phyloP scores from a whole-genome alignment of 2,888 invertebrate genomes.

The Bellardia bayeri region DNA sequence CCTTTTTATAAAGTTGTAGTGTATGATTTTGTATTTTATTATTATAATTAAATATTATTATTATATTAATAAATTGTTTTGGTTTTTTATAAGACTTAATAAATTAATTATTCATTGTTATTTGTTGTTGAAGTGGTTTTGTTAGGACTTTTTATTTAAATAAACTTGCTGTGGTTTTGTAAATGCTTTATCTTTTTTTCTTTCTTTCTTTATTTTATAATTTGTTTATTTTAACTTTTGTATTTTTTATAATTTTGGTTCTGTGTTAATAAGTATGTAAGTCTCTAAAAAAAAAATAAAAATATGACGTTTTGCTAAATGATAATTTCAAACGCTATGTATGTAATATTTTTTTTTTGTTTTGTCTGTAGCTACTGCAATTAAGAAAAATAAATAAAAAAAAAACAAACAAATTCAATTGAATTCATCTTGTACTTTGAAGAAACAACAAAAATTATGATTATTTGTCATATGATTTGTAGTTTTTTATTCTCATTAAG shows the following conservation, averaged over 20 bases:
- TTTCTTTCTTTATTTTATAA: conserved; percentile 64
- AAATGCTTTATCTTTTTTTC: conserved; percentile 78
- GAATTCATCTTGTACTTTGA: conserved; percentile 17
- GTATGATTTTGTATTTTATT: conserved; percentile 74
- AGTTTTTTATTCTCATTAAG: conserved; percentile 30
- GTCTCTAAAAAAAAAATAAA: conserved; percentile 41
- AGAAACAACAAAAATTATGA: conserved; percentile 12
- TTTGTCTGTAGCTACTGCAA: conserved; percentile 68
- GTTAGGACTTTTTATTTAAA: conserved; percentile 72
- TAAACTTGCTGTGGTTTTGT: conserved; percentile 78
- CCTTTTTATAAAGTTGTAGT: conserved; percentile 82
- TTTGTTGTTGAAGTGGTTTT: conserved; percentile 72
- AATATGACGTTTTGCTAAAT: conserved; percentile 49
- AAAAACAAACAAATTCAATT: conserved; percentile 42
- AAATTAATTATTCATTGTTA: conserved; percentile 73
- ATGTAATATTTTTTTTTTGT: background rate
- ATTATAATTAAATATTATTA: conserved; percentile 74
- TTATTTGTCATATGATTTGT: conserved; percentile 58
- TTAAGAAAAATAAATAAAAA: conserved; percentile 64
- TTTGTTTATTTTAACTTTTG: conserved; percentile 42
- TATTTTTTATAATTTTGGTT: conserved; percentile 64
- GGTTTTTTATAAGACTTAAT: conserved; percentile 74
- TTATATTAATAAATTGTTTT: conserved; percentile 76
- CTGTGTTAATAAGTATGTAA: conserved; percentile 63
- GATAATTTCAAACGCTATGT: conserved; percentile 25